Conservation (phyloP, 2,113 vertebrate genomes). For the Apaloderma vittatum region DNA sequence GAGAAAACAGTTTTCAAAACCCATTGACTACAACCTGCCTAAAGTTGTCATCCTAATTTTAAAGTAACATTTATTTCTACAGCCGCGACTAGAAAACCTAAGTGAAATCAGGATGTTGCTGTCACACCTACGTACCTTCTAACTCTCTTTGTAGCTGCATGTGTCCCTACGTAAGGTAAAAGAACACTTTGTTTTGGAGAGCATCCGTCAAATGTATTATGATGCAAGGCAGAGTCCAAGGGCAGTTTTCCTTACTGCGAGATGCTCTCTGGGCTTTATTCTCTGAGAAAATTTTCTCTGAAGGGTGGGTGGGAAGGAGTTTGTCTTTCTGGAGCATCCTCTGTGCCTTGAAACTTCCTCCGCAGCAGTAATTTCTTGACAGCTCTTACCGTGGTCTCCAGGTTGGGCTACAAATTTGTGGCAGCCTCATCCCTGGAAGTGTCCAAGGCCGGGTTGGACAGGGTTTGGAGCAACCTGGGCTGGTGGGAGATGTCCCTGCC, state of each 20-base stretch:
- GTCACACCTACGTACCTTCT: neutral
- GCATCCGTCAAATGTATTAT: accelerated
- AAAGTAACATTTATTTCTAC: neutral
- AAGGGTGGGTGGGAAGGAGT: neutral
- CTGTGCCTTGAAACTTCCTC: neutral
- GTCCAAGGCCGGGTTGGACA: accelerated
- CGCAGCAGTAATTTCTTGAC: accelerated
- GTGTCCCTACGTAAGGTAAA: neutral
- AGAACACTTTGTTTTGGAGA: neutral
- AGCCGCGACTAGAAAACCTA: neutral
- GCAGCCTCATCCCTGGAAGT: neutral
- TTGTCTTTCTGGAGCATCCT: neutral
- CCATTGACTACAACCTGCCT: slow-evolving; percentile 17
- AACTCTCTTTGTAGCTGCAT: neutral
- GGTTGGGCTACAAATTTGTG: accelerated
- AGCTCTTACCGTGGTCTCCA: accelerated
- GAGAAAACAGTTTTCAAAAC: neutral
- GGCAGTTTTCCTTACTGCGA: neutral
- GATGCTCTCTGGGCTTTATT: neutral
- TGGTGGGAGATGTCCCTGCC: accelerated
- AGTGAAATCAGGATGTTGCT: neutral
- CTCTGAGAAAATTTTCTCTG: neutral
- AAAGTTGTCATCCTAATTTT: neutral
- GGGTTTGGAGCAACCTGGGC: accelerated
- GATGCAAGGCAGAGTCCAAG: neutral